Base-by-base conservation (phyloP, 2,113 vertebrate genomes). In the Bujurquina vittata region DNA sequence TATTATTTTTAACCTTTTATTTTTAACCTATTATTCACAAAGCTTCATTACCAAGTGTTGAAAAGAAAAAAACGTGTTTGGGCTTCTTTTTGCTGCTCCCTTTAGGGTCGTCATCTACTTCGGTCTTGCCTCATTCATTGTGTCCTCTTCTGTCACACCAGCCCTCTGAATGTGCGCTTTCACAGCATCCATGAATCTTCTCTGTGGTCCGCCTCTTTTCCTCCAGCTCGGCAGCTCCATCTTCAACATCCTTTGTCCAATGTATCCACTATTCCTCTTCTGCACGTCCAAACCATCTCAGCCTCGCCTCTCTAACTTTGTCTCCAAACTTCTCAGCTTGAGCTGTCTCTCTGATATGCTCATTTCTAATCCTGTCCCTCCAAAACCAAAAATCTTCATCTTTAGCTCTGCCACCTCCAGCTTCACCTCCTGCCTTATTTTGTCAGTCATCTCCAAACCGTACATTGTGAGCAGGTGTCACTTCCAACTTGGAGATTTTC, bases 1-100 rank as follows among this genome's bases (percentile, higher is more conserved):
- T 57, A 56, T 65, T 69, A 49, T 69, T 69, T 69, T 49, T 26
- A 49, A 69, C 49, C n/a, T n/a, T n/a, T 65, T 69, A 49, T 69
- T 69, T 69, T 49, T 26, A 49, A 69, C 49, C n/a, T n/a, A 67
- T 10, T 18, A 26, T 26, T 52, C 29, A 52, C 18, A 49, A 52
- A 52, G 26, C 43, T 49, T 72, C 1, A 72, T 72, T 10, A 72
- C 29, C 43, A 69, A 29, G 29, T 69, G 23, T 49, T 69, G 43
- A 20, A 49, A 69, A 49, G 43, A 29, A 69, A 9, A 9, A 49
- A 43, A 17, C 49, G 43, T 29, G 43, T 49, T 49, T 69, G 23
- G 23, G 49, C 23, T 49, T 1, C 10, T 20, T 69, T 69, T 49
- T 20, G 23, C 43, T 1, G 5, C 20, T 29, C 65, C 9, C 23